Percentiles rank a stretch among this genome's conserved stretches.
These are phyloP conservation scores for Sarcophaga caerulescens DNA, from an alignment of 2,888 invertebrate genomes.

Conservation along the genomic window DNA sequence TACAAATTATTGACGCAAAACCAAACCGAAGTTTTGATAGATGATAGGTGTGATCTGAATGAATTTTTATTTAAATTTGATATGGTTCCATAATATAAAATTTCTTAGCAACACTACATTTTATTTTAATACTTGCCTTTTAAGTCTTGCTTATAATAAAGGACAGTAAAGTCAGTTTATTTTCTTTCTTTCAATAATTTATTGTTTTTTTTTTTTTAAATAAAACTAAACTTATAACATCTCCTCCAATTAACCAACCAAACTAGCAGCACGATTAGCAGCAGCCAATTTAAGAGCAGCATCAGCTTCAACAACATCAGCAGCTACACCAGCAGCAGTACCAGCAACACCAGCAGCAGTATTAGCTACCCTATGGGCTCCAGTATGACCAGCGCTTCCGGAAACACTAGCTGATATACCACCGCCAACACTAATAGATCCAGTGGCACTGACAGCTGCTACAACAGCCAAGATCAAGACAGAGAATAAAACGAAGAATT, in stretches of 20 bases:
- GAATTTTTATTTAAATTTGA: too few species aligned
- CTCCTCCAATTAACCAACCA: neutral
- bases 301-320: constrained; percentile 4
- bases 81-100: too few species aligned
- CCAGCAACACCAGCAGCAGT: neutral
- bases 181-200: too few species aligned
- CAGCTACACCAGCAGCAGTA: neutral
- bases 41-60: too few species aligned
- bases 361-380: neutral
- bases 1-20: too few species aligned
- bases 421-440: neutral
- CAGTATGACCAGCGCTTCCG: neutral
- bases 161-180: too few species aligned
- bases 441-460: neutral
- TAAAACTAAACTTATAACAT: too few species aligned
- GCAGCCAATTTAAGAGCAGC: neutral
- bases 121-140: too few species aligned
- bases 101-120: too few species aligned
- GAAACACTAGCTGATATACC: neutral
- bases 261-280: neutral
- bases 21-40: too few species aligned
- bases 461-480: neutral
- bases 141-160: too few species aligned
- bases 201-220: too few species aligned
- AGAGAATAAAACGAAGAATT: neutral